Evolutionary conservation across 2,113 vertebrate genomes (phyloP).

Genomic region (Saccopteryx bilineata): DNA sequence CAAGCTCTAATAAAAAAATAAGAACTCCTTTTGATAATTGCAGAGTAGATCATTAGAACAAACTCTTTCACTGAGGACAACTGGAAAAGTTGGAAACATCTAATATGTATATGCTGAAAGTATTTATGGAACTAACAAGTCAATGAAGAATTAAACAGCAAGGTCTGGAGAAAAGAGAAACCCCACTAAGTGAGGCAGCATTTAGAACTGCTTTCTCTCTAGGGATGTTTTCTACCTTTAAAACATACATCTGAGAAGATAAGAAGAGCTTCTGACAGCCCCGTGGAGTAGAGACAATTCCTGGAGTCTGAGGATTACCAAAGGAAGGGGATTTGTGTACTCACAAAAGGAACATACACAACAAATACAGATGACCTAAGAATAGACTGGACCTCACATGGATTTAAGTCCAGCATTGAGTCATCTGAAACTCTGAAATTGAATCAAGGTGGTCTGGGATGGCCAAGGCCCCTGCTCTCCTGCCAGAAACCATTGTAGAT

Average conservation of each 20-base stretch:
- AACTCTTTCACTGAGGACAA: background rate
- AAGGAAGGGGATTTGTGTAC: background rate
- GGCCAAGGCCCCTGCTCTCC: background rate
- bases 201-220: background rate
- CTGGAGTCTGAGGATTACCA: background rate
- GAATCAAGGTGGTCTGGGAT: background rate
- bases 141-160: background rate
- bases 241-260: background rate
- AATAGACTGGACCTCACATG: background rate
- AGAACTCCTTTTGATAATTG: background rate
- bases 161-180: background rate
- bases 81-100: slow-evolving; percentile 12
- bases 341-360: background rate
- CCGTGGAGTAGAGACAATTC: background rate
- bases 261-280: background rate
- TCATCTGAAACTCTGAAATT: background rate
- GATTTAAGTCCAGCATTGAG: background rate
- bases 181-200: background rate
- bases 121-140: background rate
- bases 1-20: background rate
- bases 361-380: background rate
- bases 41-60: background rate
- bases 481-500: background rate
- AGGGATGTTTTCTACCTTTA: background rate
- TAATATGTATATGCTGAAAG: background rate